A percentile compares a stretch with the other conserved stretches of the same genome.
These are phyloP conservation scores for Hippocampus mohnikei DNA, from an alignment of 2,113 vertebrate genomes.

Conservation along the genomic window DNA sequence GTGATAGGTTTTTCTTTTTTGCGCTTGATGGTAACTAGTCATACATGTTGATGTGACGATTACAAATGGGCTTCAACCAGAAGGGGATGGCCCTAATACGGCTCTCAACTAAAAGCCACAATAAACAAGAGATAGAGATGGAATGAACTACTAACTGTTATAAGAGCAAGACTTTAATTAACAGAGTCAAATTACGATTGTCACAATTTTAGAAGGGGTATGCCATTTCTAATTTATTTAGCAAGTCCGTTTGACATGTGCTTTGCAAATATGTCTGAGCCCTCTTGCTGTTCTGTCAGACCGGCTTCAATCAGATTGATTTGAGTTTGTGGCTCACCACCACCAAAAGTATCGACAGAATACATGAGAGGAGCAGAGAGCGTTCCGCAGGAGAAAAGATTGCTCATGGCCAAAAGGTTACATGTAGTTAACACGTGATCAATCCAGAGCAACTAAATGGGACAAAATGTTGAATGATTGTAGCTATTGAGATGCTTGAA, in stretches of 20 bases:
- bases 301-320: background rate
- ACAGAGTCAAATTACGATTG: constrained; percentile 1
- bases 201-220: background rate
- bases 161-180: background rate
- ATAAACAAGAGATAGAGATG: background rate
- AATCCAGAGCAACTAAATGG: background rate
- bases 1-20: background rate
- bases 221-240: background rate
- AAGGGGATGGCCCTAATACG: background rate
- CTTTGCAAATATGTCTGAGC: background rate
- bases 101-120: background rate
- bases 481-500: background rate
- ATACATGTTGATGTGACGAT: background rate
- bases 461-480: background rate
- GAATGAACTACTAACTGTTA: background rate
- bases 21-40: background rate
- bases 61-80: background rate
- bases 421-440: background rate
- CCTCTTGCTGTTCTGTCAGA: background rate
- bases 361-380: background rate
- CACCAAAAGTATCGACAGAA: background rate
- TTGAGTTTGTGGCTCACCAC: background rate
- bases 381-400: background rate
- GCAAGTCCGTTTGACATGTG: background rate
- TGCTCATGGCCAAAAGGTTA: background rate